Evolutionary conservation across 2,113 vertebrate genomes (phyloP).

Genomic region (Machaerirhynchus nigripectus): DNA sequence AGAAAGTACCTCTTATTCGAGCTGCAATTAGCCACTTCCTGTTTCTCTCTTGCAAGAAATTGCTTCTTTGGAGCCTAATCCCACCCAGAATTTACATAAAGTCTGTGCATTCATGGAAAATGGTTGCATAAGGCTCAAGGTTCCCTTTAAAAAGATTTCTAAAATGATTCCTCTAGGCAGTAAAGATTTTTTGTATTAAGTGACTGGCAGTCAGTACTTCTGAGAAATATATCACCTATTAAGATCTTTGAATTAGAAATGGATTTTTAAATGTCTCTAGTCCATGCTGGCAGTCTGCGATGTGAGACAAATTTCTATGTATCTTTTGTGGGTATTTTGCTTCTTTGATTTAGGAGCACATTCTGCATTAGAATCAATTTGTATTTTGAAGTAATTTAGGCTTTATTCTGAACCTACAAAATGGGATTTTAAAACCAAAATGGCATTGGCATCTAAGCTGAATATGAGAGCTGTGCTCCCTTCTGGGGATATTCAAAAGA

Average conservation of each 20-base stretch:
- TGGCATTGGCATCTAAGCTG: neutral
- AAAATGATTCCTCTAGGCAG: neutral
- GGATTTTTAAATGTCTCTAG: neutral
- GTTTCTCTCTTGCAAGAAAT: neutral
- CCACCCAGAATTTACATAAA: neutral
- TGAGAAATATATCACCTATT: neutral
- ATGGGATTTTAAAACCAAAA: neutral
- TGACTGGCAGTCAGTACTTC: neutral
- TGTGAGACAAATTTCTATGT: neutral
- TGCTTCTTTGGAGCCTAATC: neutral
- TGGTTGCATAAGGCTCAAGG: neutral
- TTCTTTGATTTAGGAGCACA: neutral
- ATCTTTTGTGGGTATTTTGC: neutral
- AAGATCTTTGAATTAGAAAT: conserved; percentile 3
- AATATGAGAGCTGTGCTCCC: neutral
- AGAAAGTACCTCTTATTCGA: neutral
- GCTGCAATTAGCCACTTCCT: neutral
- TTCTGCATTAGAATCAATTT: neutral
- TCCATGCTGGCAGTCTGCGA: neutral
- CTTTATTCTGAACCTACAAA: neutral
- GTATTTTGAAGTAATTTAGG: neutral
- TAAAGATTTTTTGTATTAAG: neutral
- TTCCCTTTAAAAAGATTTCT: neutral
- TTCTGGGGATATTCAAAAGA: neutral
- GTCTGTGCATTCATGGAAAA: neutral